Base-by-base conservation (phyloP, 2,797 vertebrate genomes). In the Lacerta agilis region DNA sequence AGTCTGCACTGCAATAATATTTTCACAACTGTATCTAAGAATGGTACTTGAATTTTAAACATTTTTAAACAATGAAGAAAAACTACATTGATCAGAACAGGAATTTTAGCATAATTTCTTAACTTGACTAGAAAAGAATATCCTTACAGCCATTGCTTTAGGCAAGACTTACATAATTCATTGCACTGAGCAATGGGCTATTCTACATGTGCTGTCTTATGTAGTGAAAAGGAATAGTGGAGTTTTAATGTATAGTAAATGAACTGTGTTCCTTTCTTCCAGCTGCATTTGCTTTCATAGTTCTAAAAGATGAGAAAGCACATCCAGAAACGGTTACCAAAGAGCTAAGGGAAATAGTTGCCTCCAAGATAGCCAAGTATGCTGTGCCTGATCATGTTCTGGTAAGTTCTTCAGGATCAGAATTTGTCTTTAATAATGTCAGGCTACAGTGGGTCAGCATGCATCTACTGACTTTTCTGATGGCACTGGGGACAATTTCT, bases 351-450 rank as follows among this genome's bases (percentile, higher is more conserved):
- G 49, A 79, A 20, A 95, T 96, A 25, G 98, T 99, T 79, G 97
- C 98, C 29, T 94, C 95, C 75, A 99, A 97, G 91, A 99, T 99
- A 0, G 98, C 99, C 86, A 99, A 99, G 93, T 99, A 99, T 0
- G 99, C 98, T 1, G 97, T 98, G 93, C 98, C 98, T 1, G 98
- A 99, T 67, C 97, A 98, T 89, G 97, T 99, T 85, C 93, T 99
- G 98, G 98, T 99, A 92, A 97, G 98, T 92, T 82, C 33, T 64
- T 82, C 23, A 80, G 83, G 83, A 78, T 58, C 49, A 11, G 73
- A 89, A 89, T 29, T 49, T 3, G 81, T 4, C 8, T 73, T 45
- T 36, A 67, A 49, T 36, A 69, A 13, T 8, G 18, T 43, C 49
- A 80, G 80, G 36, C n/a, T 72, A 72, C 17, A 72, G 43, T 41